Evolutionary conservation across 2,888 invertebrate genomes (phyloP).

Genomic region (Strigamia crassipes): DNA sequence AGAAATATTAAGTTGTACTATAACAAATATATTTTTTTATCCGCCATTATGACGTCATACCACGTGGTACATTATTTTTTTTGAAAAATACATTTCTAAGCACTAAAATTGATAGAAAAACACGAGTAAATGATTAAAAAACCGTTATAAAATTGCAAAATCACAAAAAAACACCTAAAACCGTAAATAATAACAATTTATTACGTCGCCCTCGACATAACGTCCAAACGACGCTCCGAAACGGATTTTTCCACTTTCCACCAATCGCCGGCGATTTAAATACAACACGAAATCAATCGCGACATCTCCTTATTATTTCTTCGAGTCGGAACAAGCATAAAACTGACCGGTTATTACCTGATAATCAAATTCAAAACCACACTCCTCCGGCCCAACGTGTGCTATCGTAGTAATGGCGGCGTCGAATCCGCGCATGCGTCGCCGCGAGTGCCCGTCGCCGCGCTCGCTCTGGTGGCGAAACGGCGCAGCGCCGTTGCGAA

Average conservation of each 20-base stretch:
- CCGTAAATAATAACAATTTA: background rate
- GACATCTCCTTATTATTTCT: background rate
- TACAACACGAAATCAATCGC: background rate
- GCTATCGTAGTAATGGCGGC: constrained; percentile 27
- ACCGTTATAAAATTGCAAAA: background rate
- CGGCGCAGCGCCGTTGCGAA: constrained; percentile 1
- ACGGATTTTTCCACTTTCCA: background rate
- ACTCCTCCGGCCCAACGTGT: constrained; percentile 15
- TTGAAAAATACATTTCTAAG: background rate
- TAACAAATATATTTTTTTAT: too few species aligned
- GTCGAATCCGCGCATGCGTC: background rate
- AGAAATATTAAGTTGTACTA: too few species aligned
- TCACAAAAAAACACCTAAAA: background rate
- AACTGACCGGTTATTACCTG: constrained; percentile 25
- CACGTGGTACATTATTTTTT: too few species aligned
- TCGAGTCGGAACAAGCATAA: constrained; percentile 12
- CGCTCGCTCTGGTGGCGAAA: background rate
- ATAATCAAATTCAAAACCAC: constrained; percentile 35
- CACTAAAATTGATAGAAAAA: background rate
- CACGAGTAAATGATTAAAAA: background rate
- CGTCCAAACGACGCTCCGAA: background rate
- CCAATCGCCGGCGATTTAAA: background rate
- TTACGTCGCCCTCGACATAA: background rate
- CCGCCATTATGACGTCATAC: too few species aligned
- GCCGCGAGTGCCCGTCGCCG: background rate